phyloP scores from a whole-genome alignment of 2,113 vertebrate genomes.

The Atherinomorus stipes region DNA sequence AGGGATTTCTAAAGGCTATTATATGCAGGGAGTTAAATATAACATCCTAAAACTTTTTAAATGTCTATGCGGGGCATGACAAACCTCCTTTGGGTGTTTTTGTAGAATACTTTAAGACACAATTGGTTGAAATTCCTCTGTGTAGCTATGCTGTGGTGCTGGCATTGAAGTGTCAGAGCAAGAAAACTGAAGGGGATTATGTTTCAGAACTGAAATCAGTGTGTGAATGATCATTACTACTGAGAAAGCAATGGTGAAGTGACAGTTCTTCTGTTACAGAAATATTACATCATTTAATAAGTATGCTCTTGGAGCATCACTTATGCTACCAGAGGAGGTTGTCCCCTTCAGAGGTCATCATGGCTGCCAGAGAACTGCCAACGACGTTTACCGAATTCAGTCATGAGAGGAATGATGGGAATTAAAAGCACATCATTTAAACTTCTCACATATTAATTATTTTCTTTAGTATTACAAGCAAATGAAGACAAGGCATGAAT shows the following conservation, averaged over 20 bases:
- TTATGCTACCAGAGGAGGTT: not conserved
- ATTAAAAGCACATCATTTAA: not conserved
- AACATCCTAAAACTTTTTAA: not conserved
- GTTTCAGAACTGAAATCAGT: conserved; percentile 1
- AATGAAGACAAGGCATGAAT: conserved; percentile 2
- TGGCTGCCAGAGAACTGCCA: not conserved
- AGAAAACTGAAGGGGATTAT: not conserved
- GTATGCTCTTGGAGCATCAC: not conserved
- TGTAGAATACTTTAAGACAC: not conserved
- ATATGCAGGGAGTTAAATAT: conserved; percentile 13
- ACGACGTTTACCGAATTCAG: not conserved
- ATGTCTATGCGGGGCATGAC: conserved; percentile 2
- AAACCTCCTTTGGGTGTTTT: not conserved
- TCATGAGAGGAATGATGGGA: not conserved
- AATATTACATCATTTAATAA: not conserved
- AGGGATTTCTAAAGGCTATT: not conserved
- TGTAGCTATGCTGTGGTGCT: not conserved
- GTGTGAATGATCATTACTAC: not conserved
- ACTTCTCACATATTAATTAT: not conserved
- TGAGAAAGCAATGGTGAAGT: not conserved
- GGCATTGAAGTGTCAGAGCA: conserved; percentile 2
- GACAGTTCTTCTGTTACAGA: not conserved
- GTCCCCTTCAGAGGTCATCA: not conserved
- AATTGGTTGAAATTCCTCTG: not conserved
- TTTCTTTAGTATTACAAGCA: not conserved